phyloP scores from a whole-genome alignment of 2,797 vertebrate species.

The Sparus aurata region DNA sequence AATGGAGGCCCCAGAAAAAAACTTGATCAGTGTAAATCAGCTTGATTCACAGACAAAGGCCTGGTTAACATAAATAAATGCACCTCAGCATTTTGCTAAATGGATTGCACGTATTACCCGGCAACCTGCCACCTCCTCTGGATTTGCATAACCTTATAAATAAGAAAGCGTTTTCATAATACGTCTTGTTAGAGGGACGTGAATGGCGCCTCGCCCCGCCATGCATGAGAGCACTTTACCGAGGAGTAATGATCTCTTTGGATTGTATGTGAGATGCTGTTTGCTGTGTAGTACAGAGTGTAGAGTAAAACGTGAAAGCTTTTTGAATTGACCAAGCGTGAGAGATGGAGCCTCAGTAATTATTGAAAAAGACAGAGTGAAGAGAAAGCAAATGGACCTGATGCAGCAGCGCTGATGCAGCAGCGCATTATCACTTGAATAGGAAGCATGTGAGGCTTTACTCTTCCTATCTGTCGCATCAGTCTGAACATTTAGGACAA shows the following conservation, averaged over 20 bases:
- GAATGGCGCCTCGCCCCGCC: constrained; percentile 23
- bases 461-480: constrained; percentile 47
- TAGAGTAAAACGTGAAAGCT: constrained; percentile 66
- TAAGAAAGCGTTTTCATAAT: constrained; percentile 55
- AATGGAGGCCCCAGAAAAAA: constrained; percentile 40
- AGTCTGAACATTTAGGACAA: constrained; percentile 55
- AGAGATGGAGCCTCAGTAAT: constrained; percentile 73
- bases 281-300: constrained; percentile 43
- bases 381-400: constrained; percentile 65
- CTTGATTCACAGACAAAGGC: constrained; percentile 35
- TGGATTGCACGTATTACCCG: constrained; percentile 47
- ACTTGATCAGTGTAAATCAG: constrained; percentile 37
- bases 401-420: constrained; percentile 47
- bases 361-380: constrained; percentile 69
- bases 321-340: constrained; percentile 70
- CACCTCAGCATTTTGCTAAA: constrained; percentile 44
- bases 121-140: constrained; percentile 36
- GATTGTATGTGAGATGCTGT: constrained; percentile 43
- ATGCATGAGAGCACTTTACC: constrained; percentile 59
- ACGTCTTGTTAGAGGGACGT: constrained; percentile 34
- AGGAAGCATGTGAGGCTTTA: constrained; percentile 40
- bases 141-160: constrained; percentile 62
- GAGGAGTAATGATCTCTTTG: constrained; percentile 61
- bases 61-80: constrained; percentile 48
- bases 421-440: constrained; percentile 39